A percentile compares a stretch with the other conserved stretches of the same genome.
Conservation (phyloP, 2,113 vertebrate species). For the Microcebus ravelobensis region DNA sequence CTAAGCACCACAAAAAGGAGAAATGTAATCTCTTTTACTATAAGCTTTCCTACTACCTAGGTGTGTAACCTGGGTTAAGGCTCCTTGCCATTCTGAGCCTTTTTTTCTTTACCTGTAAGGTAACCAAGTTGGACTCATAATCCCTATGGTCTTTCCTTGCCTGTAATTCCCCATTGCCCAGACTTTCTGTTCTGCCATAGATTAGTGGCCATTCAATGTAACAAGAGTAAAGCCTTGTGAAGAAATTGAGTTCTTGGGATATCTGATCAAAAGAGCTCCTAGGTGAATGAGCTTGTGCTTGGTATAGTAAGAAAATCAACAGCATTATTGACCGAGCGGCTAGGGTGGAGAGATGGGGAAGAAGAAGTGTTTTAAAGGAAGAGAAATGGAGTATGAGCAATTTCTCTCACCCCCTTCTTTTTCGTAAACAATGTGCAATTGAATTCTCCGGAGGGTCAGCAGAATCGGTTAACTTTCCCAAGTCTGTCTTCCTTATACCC, state of each 20-base stretch:
- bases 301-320: constrained; percentile 82
- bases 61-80: neutral
- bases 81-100: neutral
- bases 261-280: constrained; percentile 82
- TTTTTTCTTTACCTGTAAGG: neutral
- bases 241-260: constrained; percentile 82
- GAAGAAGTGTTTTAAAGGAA: constrained; percentile 46
- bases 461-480: neutral
- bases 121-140: neutral
- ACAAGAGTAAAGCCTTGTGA: constrained; percentile 70
- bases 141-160: neutral
- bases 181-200: constrained; percentile 78
- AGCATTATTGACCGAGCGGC: constrained; percentile 80
- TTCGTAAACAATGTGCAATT: neutral
- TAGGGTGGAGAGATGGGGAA: constrained; percentile 55
- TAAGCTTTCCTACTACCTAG: neutral
- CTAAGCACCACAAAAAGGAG: neutral
- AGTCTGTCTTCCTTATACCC: constrained; percentile 36
- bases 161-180: constrained; percentile 76
- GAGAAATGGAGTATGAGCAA: neutral
- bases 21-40: neutral
- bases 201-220: constrained; percentile 81
- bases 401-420: neutral
- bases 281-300: constrained; percentile 81
- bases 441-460: neutral